phyloP scores from a whole-genome alignment of 2,797 vertebrate genomes.

The Bradypodion ventrale region DNA sequence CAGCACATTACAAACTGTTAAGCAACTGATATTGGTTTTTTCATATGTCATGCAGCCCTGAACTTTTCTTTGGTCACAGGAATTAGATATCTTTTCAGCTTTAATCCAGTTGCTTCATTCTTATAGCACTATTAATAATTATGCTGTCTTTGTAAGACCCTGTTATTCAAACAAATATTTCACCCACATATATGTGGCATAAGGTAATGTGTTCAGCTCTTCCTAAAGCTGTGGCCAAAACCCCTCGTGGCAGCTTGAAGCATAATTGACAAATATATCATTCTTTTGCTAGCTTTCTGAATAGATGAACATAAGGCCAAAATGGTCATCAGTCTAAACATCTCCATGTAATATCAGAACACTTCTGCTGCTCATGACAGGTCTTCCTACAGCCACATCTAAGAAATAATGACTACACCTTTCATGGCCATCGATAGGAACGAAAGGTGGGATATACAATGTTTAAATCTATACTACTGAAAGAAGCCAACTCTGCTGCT shows the following conservation, averaged over 20 bases:
- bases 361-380: neutral
- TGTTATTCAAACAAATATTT: neutral
- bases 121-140: no score
- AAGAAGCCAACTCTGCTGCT: no score
- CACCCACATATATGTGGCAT: neutral
- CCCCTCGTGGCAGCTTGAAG: neutral
- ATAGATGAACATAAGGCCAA: neutral
- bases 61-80: no score
- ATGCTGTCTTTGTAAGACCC: neutral
- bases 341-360: neutral
- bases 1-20: no score
- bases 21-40: no score
- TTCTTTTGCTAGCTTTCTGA: neutral
- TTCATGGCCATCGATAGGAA: neutral
- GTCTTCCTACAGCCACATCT: neutral
- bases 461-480: neutral
- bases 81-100: no score
- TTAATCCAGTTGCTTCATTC: no score
- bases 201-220: constrained; percentile 54
- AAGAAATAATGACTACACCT: neutral
- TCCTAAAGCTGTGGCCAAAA: constrained; percentile 43
- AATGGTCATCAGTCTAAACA: neutral
- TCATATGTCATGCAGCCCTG: no score
- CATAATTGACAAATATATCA: constrained; percentile 1
- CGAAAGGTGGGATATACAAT: neutral